Evolutionary conservation across 2,888 invertebrate species (phyloP).

Genomic region (Digitonthophagus gazella): DNA sequence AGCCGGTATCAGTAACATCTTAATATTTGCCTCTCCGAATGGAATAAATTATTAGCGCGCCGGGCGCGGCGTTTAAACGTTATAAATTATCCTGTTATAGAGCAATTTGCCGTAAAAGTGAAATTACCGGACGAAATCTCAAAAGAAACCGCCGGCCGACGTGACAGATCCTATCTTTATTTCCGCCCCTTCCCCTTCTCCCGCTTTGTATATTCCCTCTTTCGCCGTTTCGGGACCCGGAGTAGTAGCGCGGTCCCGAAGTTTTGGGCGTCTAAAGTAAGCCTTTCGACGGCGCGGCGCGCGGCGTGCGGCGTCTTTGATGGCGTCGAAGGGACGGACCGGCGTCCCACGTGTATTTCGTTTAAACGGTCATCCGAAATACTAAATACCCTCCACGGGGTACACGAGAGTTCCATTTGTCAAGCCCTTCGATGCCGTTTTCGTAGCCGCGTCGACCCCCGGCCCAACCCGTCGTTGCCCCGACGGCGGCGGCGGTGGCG

Average conservation of each 20-base stretch:
- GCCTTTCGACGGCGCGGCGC: background rate
- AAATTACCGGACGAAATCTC: constrained; percentile 31
- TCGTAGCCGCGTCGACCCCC: constrained; percentile 28
- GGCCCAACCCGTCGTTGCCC: background rate
- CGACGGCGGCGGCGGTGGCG: too few relatives aligned
- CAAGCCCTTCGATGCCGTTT: constrained; percentile 34
- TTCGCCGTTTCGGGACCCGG: background rate
- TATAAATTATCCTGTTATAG: constrained; percentile 44
- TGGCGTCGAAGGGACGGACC: background rate
- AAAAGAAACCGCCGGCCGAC: constrained; percentile 12
- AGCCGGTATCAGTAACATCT: constrained; percentile 45
- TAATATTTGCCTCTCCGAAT: constrained; percentile 45
- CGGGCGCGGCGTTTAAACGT: constrained; percentile 41
- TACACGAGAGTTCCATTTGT: constrained; percentile 43
- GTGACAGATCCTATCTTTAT: background rate
- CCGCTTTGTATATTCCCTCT: background rate
- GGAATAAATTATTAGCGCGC: constrained; percentile 47
- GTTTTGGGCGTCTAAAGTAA: background rate
- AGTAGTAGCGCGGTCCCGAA: too few relatives aligned
- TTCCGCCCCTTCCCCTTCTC: background rate
- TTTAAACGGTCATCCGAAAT: constrained; percentile 23
- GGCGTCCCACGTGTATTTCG: background rate
- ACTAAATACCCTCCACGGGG: constrained; percentile 24
- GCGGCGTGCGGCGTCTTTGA: background rate
- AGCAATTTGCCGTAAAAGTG: constrained; percentile 42